phyloP scores from a whole-genome alignment of 2,797 vertebrate genomes.

The Onychomys torridus region DNA sequence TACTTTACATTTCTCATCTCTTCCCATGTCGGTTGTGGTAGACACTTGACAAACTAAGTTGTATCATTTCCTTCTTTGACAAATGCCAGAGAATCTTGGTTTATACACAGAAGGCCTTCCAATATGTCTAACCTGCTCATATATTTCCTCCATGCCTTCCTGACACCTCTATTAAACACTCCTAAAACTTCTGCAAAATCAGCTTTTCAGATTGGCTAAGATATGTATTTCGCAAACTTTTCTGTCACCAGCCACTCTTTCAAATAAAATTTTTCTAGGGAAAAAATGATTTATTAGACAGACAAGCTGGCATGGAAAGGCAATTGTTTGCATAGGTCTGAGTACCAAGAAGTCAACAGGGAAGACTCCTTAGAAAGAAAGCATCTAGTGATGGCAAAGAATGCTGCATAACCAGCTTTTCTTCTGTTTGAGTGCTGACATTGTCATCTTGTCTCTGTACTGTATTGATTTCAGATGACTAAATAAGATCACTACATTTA shows the following conservation, averaged over 20 bases:
- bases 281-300: conserved; percentile 1
- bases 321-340: not conserved
- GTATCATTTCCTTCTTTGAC: not conserved
- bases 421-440: not conserved
- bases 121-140: not conserved
- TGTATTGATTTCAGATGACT: not conserved
- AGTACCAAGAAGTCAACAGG: not conserved
- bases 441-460: not conserved
- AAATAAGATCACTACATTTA: not conserved
- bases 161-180: conserved; percentile 31
- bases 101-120: conserved; percentile 6
- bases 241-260: conserved; percentile 38
- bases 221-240: conserved; percentile 50
- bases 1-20: conserved; percentile 9
- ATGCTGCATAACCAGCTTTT: not conserved
- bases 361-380: not conserved
- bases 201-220: conserved; percentile 39
- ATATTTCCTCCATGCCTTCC: conserved; percentile 1
- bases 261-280: conserved; percentile 19
- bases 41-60: conserved; percentile 25
- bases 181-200: conserved; percentile 49
- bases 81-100: not conserved
- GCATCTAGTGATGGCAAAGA: not conserved
- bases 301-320: not conserved
- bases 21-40: not conserved